These are phyloP conservation scores for Mimachlamys varia DNA, from an alignment of 2,888 invertebrate species.

Conservation along the genomic window DNA sequence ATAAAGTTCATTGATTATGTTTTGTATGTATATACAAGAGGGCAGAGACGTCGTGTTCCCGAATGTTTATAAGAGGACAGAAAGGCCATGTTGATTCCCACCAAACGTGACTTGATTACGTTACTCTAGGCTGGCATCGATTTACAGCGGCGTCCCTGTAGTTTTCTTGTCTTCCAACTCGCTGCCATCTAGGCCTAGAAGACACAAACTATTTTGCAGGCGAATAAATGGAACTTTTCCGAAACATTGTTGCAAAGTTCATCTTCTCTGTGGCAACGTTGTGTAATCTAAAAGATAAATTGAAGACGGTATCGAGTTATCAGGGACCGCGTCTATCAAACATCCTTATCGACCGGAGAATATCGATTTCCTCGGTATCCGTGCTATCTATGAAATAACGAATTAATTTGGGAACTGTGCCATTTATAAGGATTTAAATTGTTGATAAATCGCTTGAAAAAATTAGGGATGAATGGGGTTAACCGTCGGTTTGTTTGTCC, in stretches of 20 bases:
- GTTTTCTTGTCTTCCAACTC: neutral
- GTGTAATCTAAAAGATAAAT: constrained; percentile 1
- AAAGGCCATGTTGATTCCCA: neutral
- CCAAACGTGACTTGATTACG: neutral
- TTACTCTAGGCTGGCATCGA: neutral
- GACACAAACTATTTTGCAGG: neutral
- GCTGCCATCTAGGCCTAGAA: neutral
- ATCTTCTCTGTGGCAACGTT: neutral
- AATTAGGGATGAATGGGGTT: neutral
- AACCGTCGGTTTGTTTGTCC: neutral
- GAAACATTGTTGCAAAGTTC: constrained; percentile 5
- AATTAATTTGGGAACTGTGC: neutral
- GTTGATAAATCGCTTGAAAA: neutral
- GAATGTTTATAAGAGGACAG: neutral
- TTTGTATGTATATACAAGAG: neutral
- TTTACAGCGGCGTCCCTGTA: neutral
- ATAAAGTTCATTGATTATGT: no score
- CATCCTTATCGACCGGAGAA: neutral
- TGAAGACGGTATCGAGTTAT: constrained; percentile 7
- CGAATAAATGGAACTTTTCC: neutral
- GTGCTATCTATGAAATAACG: neutral
- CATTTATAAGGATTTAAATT: neutral
- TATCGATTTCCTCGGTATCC: neutral
- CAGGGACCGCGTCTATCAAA: neutral
- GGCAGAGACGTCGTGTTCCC: neutral